Evolutionary conservation across 2,888 invertebrate species (phyloP), one percentile per base, ranked within the genome.

Genomic region (Sussaba pulchella): DNA sequence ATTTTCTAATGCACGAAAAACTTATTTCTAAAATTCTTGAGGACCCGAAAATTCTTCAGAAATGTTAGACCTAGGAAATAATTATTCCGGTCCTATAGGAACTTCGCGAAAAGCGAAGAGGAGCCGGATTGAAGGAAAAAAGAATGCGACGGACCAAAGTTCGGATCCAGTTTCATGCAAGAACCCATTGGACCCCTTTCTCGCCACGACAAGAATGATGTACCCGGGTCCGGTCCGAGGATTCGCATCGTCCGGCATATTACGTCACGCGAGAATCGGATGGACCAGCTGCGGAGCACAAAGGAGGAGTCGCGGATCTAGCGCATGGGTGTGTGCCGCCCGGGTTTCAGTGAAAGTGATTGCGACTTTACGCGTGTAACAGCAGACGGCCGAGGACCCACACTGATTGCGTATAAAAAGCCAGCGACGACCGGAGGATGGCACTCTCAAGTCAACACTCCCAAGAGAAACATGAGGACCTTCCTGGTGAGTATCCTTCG

Each of bases 271-370:
- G 82, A 84, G 85, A 87, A 86, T 87, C 83, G 86, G 86, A 87
- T 87, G 85, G 77, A 82, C 81, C 84, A 70, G 79, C 73, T 71
- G 70, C 71, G 69, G 69, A 81, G 84, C 67, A 81, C 84, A 85
- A 66, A 75, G 69, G 67, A 75, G 81, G 76, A 76, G 67, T 71
- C 79, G 84, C 66, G 67, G 73, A 84, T 78, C 75, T 74, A 73
- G 74, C 79, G 81, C 69, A 81, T 74, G 86, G 86, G 86, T 84
- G 87, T 84, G 82, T 82, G 70, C 81, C 64, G 59, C 59, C 82
- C 66, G 76, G 45, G 74, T 81, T 81, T 79, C 83, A 85, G 89
- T 88, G 89, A 89, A 89, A 89, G 89, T 88, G 85, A 85, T 85
- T 78, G 74, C 72, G 31, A 71, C 78, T 77, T 52, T 64, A 70